phyloP scores from a whole-genome alignment of 2,888 invertebrate genomes.

The Patella caerulea region DNA sequence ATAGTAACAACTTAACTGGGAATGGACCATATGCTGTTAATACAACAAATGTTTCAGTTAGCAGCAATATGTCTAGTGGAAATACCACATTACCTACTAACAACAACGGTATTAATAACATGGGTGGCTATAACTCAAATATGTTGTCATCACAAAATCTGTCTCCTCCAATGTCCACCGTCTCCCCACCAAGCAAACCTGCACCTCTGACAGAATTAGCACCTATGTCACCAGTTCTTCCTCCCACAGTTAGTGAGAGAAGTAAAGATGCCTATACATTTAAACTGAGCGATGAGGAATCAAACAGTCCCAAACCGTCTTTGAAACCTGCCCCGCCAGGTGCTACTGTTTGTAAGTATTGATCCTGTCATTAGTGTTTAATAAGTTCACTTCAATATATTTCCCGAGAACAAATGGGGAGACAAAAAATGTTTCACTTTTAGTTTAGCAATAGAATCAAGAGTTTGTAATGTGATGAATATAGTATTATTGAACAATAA shows the following conservation, averaged over 20 bases:
- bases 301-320: conserved; percentile 61
- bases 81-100: too few species aligned
- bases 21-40: conserved; percentile 9
- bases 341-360: conserved; percentile 64
- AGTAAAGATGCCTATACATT: conserved; percentile 33
- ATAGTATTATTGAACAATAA: too few species aligned
- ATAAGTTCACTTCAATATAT: neutral
- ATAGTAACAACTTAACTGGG: conserved; percentile 1
- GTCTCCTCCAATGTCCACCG: neutral
- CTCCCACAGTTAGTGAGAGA: conserved; percentile 7
- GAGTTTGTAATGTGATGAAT: too few species aligned
- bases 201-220: neutral
- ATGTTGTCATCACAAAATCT: too few species aligned
- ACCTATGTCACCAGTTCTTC: neutral
- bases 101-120: too few species aligned
- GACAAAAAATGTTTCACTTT: too few species aligned
- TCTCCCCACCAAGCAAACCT: neutral
- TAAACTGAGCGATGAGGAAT: conserved; percentile 59
- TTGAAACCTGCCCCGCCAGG: conserved; percentile 66
- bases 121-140: too few species aligned
- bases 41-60: neutral
- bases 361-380: neutral
- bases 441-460: too few species aligned
- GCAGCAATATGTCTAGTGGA: too few species aligned
- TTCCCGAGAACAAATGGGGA: too few species aligned